Base-by-base conservation (phyloP, 1,140 invertebrate genomes). In the Bombus polaris region DNA sequence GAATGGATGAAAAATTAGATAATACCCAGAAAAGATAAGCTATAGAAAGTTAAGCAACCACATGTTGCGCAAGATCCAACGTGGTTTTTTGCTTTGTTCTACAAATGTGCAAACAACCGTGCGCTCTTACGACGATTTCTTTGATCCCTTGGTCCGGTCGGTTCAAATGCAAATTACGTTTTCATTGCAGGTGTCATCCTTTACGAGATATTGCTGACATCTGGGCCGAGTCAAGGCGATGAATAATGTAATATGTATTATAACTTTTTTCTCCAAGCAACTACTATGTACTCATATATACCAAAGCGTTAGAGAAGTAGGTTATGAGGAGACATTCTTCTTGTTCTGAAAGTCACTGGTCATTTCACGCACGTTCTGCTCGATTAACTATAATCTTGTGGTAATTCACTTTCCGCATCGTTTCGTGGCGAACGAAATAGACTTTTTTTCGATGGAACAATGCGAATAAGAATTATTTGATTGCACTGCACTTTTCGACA, bases 221-320 rank as follows among this genome's bases (percentile, higher is more conserved):
- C 68, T 84, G 42, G 85, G 77, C n/a, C 81, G 82, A 79, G 89
- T 75, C 85, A 90, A 91, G 86, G 68, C 18, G 57, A 78, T 83
- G 74, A 88, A 87, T 91, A 80, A 91, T 81, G 28, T 37, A 66
- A 59, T 35, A 66, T 12, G 4, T 35, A 32, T 71, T 57, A 75
- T 37, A 57, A 25, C 12, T 35, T 32, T 80, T 66, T 65, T 66
- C 22, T 32, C 9, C 12, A 47, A 53, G 47, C 12, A 35, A 35
- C 22, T 18, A 35, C 47, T 12, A 9, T 15, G 22, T 12, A 13
- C 53, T 53, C 10, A 22, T 15, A 32, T 59, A 78, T 37, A 37
- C 9, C 53, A 81, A 86, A 89, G 5, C 6, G 10, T 35, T n/a
- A 65, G 42, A 25, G 13, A 80, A 84, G 59, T 90, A 42, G 68